Evolutionary conservation across 2,888 invertebrate species (phyloP).

Genomic region (Chorisops tibialis): DNA sequence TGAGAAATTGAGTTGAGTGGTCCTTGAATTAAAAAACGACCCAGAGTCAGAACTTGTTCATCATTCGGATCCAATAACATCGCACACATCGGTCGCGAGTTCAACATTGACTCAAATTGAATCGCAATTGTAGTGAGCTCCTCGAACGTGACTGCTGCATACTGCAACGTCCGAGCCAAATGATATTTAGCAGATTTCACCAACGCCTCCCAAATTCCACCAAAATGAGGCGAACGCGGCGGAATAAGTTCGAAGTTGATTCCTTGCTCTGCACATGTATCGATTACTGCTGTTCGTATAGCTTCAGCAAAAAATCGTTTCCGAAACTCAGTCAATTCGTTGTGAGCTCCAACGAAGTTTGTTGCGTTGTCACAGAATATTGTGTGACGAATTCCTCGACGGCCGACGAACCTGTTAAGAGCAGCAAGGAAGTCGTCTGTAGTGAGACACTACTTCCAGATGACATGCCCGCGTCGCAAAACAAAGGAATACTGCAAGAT

Average conservation of each 20-base stretch:
- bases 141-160: constrained; percentile 8
- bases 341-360: constrained; percentile 31
- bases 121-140: constrained; percentile 8
- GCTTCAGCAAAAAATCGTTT: not conserved
- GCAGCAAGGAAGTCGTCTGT: no score
- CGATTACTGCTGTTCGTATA: not conserved
- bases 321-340: not conserved
- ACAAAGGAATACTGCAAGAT: no score
- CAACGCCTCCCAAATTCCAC: constrained; percentile 30
- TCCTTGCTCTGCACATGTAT: not conserved
- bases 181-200: constrained; percentile 29
- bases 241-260: constrained; percentile 30
- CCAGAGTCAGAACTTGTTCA: not conserved
- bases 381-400: constrained; percentile 27
- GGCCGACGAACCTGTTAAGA: constrained; percentile 28
- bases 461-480: no score
- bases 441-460: no score
- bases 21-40: not conserved
- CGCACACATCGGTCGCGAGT: constrained; percentile 6
- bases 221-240: constrained; percentile 32
- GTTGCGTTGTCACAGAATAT: constrained; percentile 32
- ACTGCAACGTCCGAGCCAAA: constrained; percentile 10
- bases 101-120: constrained; percentile 10
- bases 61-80: constrained; percentile 1
- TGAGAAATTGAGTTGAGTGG: not conserved